Base-by-base conservation (phyloP, 2,888 invertebrate species). In the Mimumesa dahlbomi region DNA sequence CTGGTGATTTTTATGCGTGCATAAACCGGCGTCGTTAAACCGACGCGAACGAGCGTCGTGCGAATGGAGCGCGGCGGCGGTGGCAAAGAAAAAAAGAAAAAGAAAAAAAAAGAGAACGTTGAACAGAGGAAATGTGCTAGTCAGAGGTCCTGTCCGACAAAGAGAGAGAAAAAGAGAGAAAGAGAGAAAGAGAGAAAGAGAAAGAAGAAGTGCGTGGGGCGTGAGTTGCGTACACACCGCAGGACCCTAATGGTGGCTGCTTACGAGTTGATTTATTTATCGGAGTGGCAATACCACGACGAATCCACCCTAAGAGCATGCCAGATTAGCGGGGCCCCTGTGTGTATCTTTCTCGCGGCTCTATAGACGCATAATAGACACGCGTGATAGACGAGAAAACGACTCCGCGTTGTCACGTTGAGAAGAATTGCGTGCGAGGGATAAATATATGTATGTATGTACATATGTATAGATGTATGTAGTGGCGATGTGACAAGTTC, bases 261-360 rank as follows among this genome's bases (percentile, higher is more conserved):
- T 87, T 87, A 87, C 84, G 84, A 83, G 85, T 84, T 88, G 88
- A 89, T 89, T 89, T 89, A 89, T 89, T 88, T 88, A 87, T 87
- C 84, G 82, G 77, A 85, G 85, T 82, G 84, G 84, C 85, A 84
- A 84, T 83, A 82, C 85, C 87, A 83, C 85, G 85, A 85, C 88
- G 88, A 88, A 89, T 89, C 79, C 82, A 78, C 82, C 82, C 83
- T 78, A 79, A 81, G 81, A 78, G 83, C 77, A 68, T 34, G 71
- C 67, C 77, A 75, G 84, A 83, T 83, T 82, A 83, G 62, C 69
- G 31, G 50, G 13, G 67, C 54, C 67, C 69, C 34, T 40, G 64
- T 75, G 81, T 81, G 80, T 79, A 80, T 80, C 72, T 80, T 82
- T 82, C 82, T 82, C 82, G 79, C 80, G 79, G 73, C 66, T 65